phyloP scores from a whole-genome alignment of 2,113 vertebrate genomes.

The Spheniscus mendiculus region DNA sequence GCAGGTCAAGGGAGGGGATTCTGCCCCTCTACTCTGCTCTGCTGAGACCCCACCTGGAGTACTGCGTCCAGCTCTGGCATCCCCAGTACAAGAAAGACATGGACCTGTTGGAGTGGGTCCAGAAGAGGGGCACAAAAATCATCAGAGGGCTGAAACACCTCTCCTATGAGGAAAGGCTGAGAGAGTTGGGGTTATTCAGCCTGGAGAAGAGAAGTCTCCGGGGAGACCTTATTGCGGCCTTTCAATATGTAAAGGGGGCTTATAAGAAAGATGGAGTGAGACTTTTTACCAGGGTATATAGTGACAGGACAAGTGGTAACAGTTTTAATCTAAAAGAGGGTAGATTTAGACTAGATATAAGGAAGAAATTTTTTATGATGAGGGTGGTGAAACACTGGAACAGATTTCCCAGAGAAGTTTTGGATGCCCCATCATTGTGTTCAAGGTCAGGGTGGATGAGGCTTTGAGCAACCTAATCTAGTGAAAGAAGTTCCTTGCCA shows the following conservation, averaged over 20 bases:
- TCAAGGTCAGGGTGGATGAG: not conserved
- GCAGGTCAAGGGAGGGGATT: not conserved
- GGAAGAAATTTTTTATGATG: not conserved
- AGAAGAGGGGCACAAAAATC: not conserved
- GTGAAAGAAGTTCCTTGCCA: not conserved
- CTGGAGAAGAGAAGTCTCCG: not conserved
- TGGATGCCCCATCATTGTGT: not conserved
- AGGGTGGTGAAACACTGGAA: not conserved
- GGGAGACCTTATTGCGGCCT: not conserved
- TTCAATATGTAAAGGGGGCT: not conserved
- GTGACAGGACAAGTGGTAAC: not conserved
- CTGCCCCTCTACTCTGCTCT: accelerated
- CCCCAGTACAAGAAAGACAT: accelerated
- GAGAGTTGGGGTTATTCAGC: not conserved
- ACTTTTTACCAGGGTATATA: not conserved
- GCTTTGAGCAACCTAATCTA: not conserved
- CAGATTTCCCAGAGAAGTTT: not conserved
- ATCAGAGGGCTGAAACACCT: not conserved
- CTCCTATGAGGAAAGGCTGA: not conserved
- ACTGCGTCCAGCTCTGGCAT: accelerated
- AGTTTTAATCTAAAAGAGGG: not conserved
- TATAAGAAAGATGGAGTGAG: not conserved
- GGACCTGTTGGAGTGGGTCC: not conserved
- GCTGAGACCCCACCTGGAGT: not conserved
- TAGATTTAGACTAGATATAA: not conserved